Percentiles rank a stretch among this genome's conserved stretches.
These are phyloP conservation scores for Lamproptera curius DNA, from an alignment of 2,888 invertebrate genomes.

Conservation along the genomic window DNA sequence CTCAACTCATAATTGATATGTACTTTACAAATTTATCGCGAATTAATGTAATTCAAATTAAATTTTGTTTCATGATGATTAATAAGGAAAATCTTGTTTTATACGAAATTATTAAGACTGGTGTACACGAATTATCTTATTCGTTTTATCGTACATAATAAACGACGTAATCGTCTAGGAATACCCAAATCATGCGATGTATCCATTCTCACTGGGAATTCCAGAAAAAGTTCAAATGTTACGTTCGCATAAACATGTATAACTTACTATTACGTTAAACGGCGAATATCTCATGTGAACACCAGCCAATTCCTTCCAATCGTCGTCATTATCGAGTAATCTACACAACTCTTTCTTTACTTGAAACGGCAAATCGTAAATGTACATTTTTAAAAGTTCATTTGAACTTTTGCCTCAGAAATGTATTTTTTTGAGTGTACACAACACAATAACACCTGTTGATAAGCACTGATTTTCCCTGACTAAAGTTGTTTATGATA, in stretches of 20 bases:
- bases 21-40: too few relatives aligned
- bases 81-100: too few relatives aligned
- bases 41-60: too few relatives aligned
- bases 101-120: too few relatives aligned
- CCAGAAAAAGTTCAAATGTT: slow-evolving; percentile 29
- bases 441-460: slow-evolving; percentile 4
- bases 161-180: slow-evolving; percentile 11
- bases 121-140: too few relatives aligned
- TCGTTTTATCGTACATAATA: too few relatives aligned
- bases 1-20: neutral
- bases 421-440: neutral
- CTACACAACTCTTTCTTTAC: slow-evolving; percentile 84
- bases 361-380: slow-evolving; percentile 85
- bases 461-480: slow-evolving; percentile 12
- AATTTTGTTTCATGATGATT: too few relatives aligned
- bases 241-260: neutral
- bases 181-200: slow-evolving; percentile 25
- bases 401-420: slow-evolving; percentile 2
- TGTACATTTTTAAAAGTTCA: slow-evolving; percentile 45
- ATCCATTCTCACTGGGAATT: slow-evolving; percentile 37
- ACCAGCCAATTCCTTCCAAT: slow-evolving; percentile 88
- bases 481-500: too few relatives aligned
- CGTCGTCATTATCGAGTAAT: slow-evolving; percentile 86
- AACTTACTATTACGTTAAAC: slow-evolving; percentile 75
- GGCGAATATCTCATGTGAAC: slow-evolving; percentile 82